Evolutionary conservation across 2,888 invertebrate genomes (phyloP).

Genomic region (Protula sp.): DNA sequence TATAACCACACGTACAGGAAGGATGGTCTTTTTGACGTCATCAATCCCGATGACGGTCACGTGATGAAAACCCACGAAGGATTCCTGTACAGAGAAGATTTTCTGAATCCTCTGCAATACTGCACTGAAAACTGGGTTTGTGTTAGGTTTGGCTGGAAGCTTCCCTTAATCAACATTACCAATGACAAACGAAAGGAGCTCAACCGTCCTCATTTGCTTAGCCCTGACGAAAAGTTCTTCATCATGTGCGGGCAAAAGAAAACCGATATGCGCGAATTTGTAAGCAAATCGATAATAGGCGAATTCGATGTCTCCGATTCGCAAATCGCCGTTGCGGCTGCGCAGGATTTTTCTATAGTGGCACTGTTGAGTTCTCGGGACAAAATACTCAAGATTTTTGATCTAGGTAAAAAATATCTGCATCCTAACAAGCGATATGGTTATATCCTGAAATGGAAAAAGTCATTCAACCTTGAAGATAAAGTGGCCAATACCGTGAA

Average conservation of each 20-base stretch:
- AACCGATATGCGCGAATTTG: not conserved
- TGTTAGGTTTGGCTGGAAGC: not conserved
- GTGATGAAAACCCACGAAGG: not conserved
- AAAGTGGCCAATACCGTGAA: not conserved
- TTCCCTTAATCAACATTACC: not conserved
- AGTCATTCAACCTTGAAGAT: not conserved
- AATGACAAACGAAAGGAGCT: not conserved
- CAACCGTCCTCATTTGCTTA: not conserved
- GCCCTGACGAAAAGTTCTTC: not conserved
- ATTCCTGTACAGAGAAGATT: not conserved
- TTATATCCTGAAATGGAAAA: not conserved
- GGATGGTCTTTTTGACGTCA: not conserved
- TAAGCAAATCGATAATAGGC: not conserved
- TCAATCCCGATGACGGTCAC: not conserved
- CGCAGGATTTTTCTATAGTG: not conserved
- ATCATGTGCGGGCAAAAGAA: not conserved
- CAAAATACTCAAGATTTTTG: not conserved
- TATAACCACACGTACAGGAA: not conserved
- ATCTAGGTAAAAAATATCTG: not conserved
- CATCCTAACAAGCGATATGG: not conserved
- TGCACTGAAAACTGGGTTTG: not conserved
- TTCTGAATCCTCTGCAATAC: not conserved
- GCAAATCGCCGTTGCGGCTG: not conserved
- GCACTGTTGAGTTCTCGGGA: not conserved
- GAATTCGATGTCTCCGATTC: not conserved